A percentile compares a stretch with the other conserved stretches of the same genome.
These are phyloP conservation scores for Thymelicus sylvestris DNA, from an alignment of 2,888 invertebrate species.

Conservation along the genomic window DNA sequence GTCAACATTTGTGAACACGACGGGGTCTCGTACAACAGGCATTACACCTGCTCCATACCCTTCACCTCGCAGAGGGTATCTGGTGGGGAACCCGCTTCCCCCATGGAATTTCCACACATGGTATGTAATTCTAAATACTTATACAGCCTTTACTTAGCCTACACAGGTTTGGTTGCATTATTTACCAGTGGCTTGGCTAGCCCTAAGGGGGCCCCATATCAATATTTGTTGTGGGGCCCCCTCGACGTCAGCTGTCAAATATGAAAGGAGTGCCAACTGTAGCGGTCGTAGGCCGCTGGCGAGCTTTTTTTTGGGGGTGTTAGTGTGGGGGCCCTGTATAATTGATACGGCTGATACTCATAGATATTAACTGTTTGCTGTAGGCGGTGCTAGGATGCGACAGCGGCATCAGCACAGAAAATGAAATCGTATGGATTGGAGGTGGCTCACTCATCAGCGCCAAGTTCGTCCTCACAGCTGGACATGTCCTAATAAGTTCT, in stretches of 20 bases:
- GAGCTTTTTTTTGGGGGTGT: too few species aligned
- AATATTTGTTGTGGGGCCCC: too few species aligned
- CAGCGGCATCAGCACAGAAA: background rate
- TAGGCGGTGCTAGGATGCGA: slow-evolving; percentile 58
- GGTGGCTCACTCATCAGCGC: slow-evolving; percentile 60
- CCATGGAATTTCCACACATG: slow-evolving; percentile 3
- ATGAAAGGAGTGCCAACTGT: too few species aligned
- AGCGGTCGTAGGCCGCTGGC: too few species aligned
- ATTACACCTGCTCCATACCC: background rate
- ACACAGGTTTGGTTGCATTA: too few species aligned
- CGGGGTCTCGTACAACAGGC: background rate
- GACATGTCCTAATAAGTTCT: slow-evolving; percentile 44
- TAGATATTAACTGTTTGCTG: background rate
- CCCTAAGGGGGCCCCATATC: too few species aligned
- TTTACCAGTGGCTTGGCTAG: too few species aligned
- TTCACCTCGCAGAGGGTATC: background rate
- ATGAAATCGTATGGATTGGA: slow-evolving; percentile 51
- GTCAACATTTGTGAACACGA: slow-evolving; percentile 22
- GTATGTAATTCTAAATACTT: background rate
- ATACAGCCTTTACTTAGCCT: too few species aligned
- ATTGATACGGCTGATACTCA: too few species aligned
- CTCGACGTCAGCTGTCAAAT: too few species aligned
- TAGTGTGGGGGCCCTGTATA: too few species aligned
- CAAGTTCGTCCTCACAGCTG: slow-evolving; percentile 59
- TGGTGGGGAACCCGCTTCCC: background rate